These are phyloP conservation scores for Lynx canadensis DNA, from an alignment of 2,113 vertebrate species.

Conservation along the genomic window DNA sequence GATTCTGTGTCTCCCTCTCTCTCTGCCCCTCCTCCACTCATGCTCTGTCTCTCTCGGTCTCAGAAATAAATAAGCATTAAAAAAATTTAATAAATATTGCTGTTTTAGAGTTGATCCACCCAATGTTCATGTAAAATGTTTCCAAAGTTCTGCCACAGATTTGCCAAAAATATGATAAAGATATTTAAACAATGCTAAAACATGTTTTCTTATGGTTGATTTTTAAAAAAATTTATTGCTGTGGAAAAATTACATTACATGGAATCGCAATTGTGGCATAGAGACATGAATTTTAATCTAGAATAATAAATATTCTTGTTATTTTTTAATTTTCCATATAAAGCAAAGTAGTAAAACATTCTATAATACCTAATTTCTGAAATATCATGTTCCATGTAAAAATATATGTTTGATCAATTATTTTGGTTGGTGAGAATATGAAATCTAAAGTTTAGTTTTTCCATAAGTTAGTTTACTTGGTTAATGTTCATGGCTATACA, in stretches of 20 bases:
- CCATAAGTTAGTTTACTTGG: background rate
- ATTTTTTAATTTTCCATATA: conserved; percentile 54
- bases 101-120: conserved; percentile 55
- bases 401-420: conserved; percentile 36
- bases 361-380: conserved; percentile 35
- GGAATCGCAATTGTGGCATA: conserved; percentile 63
- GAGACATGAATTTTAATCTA: conserved; percentile 55
- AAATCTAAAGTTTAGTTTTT: background rate
- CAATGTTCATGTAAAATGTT: conserved; percentile 32
- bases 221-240: conserved; percentile 47
- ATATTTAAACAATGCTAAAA: conserved; percentile 46
- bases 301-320: conserved; percentile 63
- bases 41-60: no score
- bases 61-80: no score
- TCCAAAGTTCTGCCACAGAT: conserved; percentile 53
- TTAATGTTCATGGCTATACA: background rate
- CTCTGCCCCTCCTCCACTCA: no score
- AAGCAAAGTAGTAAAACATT: conserved; percentile 51
- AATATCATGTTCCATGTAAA: conserved; percentile 52
- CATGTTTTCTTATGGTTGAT: conserved; percentile 44
- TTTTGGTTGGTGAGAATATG: conserved; percentile 63
- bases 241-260: conserved; percentile 60
- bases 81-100: background rate
- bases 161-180: conserved; percentile 22
- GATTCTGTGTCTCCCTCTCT: no score